Conservation (phyloP, 2,797 vertebrate genomes). For the Anguilla pacifica region DNA sequence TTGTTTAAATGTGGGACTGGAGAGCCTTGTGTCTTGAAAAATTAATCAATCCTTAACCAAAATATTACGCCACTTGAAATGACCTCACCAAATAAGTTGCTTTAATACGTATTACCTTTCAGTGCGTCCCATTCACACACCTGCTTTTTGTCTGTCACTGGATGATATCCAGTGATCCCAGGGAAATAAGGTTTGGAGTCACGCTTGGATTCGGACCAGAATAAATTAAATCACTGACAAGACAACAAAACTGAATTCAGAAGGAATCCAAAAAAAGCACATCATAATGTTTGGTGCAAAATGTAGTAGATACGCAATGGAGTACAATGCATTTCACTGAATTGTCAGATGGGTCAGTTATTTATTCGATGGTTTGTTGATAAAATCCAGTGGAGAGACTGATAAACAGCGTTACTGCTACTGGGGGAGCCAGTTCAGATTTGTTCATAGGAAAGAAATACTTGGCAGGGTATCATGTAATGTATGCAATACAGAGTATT, state of each 20-base stretch:
- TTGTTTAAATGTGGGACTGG: slow-evolving; percentile 17
- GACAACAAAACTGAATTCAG: slow-evolving; percentile 47
- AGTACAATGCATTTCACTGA: background rate
- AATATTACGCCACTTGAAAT: slow-evolving; percentile 32
- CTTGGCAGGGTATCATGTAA: background rate
- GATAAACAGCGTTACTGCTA: background rate
- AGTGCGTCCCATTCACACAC: slow-evolving; percentile 36
- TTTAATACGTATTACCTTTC: slow-evolving; percentile 40
- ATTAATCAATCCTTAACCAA: slow-evolving; percentile 32
- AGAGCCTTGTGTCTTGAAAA: slow-evolving; percentile 20
- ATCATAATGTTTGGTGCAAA: slow-evolving; percentile 22
- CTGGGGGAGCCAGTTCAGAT: background rate
- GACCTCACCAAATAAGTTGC: slow-evolving; percentile 40
- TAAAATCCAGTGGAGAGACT: slow-evolving; percentile 20
- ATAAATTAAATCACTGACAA: slow-evolving; percentile 56
- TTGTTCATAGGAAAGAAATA: background rate
- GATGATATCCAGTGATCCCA: slow-evolving; percentile 40
- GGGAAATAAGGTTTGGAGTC: slow-evolving; percentile 24
- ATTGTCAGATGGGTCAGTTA: slow-evolving; percentile 17
- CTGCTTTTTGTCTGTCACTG: slow-evolving; percentile 52
- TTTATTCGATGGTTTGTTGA: slow-evolving; percentile 20
- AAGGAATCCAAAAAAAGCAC: slow-evolving; percentile 40
- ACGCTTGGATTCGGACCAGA: slow-evolving; percentile 48
- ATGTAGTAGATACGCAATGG: background rate
- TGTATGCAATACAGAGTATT: background rate